Conservation (phyloP, 2,797 vertebrate genomes). For the Anas flavirostris region DNA sequence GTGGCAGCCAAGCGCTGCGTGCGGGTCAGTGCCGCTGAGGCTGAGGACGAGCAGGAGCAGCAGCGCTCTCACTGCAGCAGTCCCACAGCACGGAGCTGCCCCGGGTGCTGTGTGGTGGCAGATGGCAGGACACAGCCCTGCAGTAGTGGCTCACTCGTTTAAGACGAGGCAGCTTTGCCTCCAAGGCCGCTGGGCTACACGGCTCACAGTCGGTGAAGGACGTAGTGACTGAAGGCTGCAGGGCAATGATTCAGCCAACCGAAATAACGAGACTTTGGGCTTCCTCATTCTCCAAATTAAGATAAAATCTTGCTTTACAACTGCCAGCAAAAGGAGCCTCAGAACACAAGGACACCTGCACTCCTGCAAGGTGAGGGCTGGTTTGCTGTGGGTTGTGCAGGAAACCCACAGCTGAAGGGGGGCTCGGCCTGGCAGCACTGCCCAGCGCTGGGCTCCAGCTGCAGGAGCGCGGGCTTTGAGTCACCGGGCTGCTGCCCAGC, state of each 20-base stretch:
- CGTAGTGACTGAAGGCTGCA: not conserved
- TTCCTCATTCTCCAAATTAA: not conserved
- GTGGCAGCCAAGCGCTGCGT: not conserved
- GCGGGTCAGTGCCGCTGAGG: rapidly evolving
- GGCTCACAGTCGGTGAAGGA: not conserved
- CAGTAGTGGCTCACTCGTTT: not conserved
- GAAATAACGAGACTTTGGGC: not conserved
- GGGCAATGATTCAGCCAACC: not conserved
- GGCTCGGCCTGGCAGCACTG: not conserved
- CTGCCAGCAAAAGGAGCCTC: too few species aligned
- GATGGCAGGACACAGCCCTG: not conserved
- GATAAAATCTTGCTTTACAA: not conserved
- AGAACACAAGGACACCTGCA: not conserved
- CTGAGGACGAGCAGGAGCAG: not conserved
- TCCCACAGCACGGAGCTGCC: not conserved
- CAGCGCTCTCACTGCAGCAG: not conserved
- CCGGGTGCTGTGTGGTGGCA: rapidly evolving
- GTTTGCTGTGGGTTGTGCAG: not conserved
- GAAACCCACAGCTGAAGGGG: not conserved
- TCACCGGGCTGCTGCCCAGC: not conserved
- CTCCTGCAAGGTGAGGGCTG: not conserved
- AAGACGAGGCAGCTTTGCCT: not conserved
- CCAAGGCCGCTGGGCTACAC: not conserved
- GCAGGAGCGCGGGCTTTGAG: not conserved
- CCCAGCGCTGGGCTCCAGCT: not conserved